A percentile compares a stretch with the other conserved stretches of the same genome.
Evolutionary conservation across 1,140 invertebrate genomes (phyloP).

Genomic region (Drosophila murphyi): DNA sequence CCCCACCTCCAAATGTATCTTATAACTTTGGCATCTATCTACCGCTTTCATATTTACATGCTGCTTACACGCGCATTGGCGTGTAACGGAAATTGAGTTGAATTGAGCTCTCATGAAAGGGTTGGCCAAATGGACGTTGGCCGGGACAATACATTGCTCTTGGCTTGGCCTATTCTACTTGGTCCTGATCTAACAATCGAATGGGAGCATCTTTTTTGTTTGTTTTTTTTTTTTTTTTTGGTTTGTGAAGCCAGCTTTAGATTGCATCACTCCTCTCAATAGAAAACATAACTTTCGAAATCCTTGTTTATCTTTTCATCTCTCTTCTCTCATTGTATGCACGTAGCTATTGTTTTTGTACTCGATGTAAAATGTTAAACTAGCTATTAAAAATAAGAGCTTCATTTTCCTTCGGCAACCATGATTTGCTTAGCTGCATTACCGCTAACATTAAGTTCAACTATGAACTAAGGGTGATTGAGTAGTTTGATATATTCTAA

Average conservation of each 20-base stretch:
- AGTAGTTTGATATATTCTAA: background rate
- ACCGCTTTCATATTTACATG: conserved; percentile 78
- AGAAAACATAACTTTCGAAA: conserved; percentile 80
- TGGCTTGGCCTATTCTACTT: background rate
- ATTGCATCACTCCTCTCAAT: conserved; percentile 52
- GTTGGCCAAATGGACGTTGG: conserved; percentile 56
- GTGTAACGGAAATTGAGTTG: conserved; percentile 77
- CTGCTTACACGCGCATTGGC: conserved; percentile 79
- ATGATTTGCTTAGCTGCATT: conserved; percentile 55
- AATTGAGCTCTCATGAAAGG: conserved; percentile 49
- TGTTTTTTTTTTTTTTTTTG: no score
- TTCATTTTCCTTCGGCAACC: conserved; percentile 17
- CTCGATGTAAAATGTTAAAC: conserved; percentile 61
- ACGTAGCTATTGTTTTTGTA: conserved; percentile 49
- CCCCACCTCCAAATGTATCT: conserved; percentile 48
- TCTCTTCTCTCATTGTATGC: conserved; percentile 51
- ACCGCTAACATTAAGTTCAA: conserved; percentile 51
- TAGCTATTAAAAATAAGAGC: conserved; percentile 33
- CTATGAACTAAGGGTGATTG: conserved; percentile 33
- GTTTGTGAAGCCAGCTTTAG: conserved; percentile 41
- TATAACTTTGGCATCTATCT: conserved; percentile 78
- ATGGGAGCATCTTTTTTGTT: conserved; percentile 54
- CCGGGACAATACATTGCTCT: background rate
- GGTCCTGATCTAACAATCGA: conserved; percentile 60
- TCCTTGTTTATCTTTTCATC: conserved; percentile 82